Conservation (phyloP, 2,797 vertebrate species). For the Spatula versicolor region DNA sequence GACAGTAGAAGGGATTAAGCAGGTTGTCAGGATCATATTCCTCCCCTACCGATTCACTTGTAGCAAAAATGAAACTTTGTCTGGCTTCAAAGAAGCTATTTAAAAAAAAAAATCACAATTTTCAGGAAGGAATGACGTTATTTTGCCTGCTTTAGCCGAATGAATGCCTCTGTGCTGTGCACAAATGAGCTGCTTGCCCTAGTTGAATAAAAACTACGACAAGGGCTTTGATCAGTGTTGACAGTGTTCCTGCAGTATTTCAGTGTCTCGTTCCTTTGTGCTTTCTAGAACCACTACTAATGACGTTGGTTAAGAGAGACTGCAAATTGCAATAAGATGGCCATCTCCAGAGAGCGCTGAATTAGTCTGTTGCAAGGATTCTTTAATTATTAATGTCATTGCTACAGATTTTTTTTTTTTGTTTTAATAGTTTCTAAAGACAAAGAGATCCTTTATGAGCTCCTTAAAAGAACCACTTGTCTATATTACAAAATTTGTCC, state of each 20-base stretch:
- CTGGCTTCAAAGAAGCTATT: conserved; percentile 42
- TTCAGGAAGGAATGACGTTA: background rate
- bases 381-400: conserved; percentile 51
- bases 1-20: background rate
- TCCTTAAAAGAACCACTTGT: background rate
- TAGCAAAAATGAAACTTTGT: conserved; percentile 8
- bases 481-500: background rate
- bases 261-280: conserved; percentile 43
- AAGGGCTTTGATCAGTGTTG: conserved; percentile 56
- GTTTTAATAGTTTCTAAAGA: background rate
- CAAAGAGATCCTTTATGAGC: background rate
- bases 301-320: background rate
- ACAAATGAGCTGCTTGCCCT: conserved; percentile 6
- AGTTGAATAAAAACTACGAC: conserved; percentile 28
- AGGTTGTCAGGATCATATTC: background rate
- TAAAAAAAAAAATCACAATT: conserved; percentile 21
- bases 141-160: conserved; percentile 33
- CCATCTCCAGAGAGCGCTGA: background rate
- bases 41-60: background rate
- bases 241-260: conserved; percentile 50
- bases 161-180: background rate
- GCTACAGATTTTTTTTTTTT: background rate
- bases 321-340: conserved; percentile 10
- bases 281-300: conserved; percentile 48
- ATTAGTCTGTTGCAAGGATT: background rate